Percentiles rank a stretch among this genome's conserved stretches.
phyloP scores from a whole-genome alignment of 2,797 vertebrate species.

The Corythornis leucogaster region DNA sequence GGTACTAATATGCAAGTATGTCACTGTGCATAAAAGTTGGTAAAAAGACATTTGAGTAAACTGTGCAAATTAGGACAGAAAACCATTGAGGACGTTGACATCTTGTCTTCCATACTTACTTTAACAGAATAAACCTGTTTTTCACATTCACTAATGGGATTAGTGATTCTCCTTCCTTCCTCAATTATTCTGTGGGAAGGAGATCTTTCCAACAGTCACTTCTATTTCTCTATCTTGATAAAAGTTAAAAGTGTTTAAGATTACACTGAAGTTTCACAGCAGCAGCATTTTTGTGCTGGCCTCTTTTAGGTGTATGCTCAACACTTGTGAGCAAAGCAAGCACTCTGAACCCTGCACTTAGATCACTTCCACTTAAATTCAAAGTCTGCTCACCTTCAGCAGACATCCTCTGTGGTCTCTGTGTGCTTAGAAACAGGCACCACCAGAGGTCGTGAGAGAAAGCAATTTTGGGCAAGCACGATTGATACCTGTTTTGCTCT shows the following conservation, averaged over 20 bases:
- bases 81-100: background rate
- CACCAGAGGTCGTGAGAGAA: background rate
- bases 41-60: background rate
- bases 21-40: background rate
- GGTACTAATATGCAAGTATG: background rate
- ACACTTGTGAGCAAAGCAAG: background rate
- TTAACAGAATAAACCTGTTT: background rate
- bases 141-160: background rate
- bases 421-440: background rate
- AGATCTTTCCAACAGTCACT: background rate
- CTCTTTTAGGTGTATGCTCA: background rate
- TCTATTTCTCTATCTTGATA: background rate
- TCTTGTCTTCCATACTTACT: background rate
- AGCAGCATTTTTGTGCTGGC: background rate
- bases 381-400: background rate
- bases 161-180: background rate
- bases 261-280: background rate
- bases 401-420: background rate
- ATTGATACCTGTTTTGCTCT: background rate
- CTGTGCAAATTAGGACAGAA: background rate
- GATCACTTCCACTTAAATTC: background rate
- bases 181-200: background rate
- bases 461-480: rapidly evolving
- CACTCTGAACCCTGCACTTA: background rate
- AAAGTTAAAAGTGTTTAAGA: background rate